Evolutionary conservation across 2,888 invertebrate genomes (phyloP), one percentile per base, ranked within the genome.

Genomic region (Plemyria rubiginata): DNA sequence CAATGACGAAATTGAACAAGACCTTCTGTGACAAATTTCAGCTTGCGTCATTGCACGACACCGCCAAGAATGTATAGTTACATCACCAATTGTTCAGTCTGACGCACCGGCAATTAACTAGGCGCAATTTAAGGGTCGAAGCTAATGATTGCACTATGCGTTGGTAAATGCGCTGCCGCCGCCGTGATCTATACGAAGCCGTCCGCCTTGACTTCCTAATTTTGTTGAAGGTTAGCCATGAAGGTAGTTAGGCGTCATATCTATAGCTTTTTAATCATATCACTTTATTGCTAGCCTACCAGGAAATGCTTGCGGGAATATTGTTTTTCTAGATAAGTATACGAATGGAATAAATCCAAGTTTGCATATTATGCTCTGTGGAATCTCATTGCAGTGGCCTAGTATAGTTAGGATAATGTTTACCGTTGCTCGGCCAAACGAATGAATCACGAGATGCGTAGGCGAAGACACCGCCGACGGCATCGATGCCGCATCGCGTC

Each of bases 391-490:
- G 77, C 73, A 72, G 70, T 74, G 66, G 72, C 74, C 74, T 79
- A 78, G 75, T 77, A 80, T 85, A 88, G 87, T 89, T 84, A 88
- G 85, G 80, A 80, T 85, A 85, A 85, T 90, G 88, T 90, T 89
- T 88, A 90, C 86, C 80, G 86, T 82, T 85, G 77, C 76, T 80
- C 83, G 70, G 87, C 88, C 86, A 87, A 88, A 82, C 78, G 76
- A 76, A 85, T 90, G 91, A 89, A 88, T 91, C 91, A 90, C 86
- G 81, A 78, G 84, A 65, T 29, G 82, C 84, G 90, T 89, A 83
- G 90, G 90, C 78, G 85, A 77, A 76, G 75, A 73, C 79, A 75
- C 74, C 71, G 72, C 78, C 75, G 75, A 77, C 73, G 75, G 76
- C 45, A 11, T 16, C 45, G 45, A 1, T 22, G 3, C 32, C 32